Percentiles rank a stretch among this genome's conserved stretches.
These are phyloP conservation scores for Loripinus fragilis DNA, from an alignment of 2,888 invertebrate species.

Conservation along the genomic window DNA sequence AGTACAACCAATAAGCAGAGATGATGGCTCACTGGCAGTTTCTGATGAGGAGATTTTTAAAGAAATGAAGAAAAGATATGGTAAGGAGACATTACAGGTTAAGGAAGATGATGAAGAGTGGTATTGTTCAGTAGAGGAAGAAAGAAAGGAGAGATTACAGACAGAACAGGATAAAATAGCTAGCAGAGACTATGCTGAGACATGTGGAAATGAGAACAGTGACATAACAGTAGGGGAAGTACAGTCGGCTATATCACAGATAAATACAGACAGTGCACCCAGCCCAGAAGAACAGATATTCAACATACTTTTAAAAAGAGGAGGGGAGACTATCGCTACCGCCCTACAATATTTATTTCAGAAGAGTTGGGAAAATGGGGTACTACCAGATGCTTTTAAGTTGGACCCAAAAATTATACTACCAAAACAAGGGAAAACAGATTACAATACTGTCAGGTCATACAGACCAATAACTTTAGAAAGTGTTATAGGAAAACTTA, in stretches of 20 bases:
- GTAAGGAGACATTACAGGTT: conserved; percentile 26
- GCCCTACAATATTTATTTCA: not conserved
- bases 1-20: conserved; percentile 23
- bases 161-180: not conserved
- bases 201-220: conserved; percentile 7
- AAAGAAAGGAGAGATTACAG: not conserved
- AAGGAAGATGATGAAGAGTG: not conserved
- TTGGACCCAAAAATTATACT: conserved; percentile 21
- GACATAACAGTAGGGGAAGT: not conserved
- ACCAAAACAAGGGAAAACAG: conserved; percentile 21
- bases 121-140: conserved; percentile 8
- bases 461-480: conserved; percentile 25
- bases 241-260: not conserved
- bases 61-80: conserved; percentile 32
- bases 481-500: conserved; percentile 21
- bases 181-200: not conserved
- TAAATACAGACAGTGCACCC: conserved; percentile 5
- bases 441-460: conserved; percentile 18
- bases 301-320: conserved; percentile 2
- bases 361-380: not conserved
- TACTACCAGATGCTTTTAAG: conserved; percentile 9
- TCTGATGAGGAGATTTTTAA: conserved; percentile 28
- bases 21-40: conserved; percentile 20
- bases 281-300: conserved; percentile 27
- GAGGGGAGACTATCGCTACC: not conserved